Evolutionary conservation across 2,113 vertebrate species (phyloP), one percentile per base, ranked within the genome.

Genomic region (Aldabrachelys gigantea): DNA sequence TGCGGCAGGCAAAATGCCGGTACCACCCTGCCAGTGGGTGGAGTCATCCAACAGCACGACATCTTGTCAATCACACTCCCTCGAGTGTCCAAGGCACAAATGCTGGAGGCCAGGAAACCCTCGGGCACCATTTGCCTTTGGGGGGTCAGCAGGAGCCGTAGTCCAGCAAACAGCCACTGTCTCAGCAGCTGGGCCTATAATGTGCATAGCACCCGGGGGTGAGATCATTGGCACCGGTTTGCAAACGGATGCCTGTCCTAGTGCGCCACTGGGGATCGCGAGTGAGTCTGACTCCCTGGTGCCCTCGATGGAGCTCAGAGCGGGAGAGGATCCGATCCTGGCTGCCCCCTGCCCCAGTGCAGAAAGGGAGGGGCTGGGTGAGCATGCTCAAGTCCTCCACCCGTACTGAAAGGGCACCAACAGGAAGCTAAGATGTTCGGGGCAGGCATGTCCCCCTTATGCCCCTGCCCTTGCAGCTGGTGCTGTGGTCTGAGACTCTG

Each of bases 1-100:
- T 6, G 13, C 2, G 4, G 29, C 35, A n/a, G 35, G 35, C 6
- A 2, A n/a, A 9, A n/a, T n/a, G 35, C 13, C 8, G 17, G 25
- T 25, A 5, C 56, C 25, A n/a, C 62, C 17, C 62, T 6, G 31
- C 14, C 62, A n/a, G 31, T n/a, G 62, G 14, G 31, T 13, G 3
- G 62, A 69, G 62, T 31, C 31, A 16, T 65, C 59, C 59, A 65
- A 65, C 59, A 35, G 62, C 62, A 65, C 6, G 8, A n/a, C 24
- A 56, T 31, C 62, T 16, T 65, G 62, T 31, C 62, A 65, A 35
- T 65, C 31, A 65, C 31, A 31, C 62, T 35, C 31, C 62, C 16
- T 31, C 6, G 22, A 56, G 54, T 24, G 54, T 25, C 54, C 31
- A 4, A 35, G 62, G 16, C 35, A 6, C 62, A 65, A 65, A 35